Conservation (phyloP, 2,797 vertebrate genomes). For the Platyrinchus mystaceus region DNA sequence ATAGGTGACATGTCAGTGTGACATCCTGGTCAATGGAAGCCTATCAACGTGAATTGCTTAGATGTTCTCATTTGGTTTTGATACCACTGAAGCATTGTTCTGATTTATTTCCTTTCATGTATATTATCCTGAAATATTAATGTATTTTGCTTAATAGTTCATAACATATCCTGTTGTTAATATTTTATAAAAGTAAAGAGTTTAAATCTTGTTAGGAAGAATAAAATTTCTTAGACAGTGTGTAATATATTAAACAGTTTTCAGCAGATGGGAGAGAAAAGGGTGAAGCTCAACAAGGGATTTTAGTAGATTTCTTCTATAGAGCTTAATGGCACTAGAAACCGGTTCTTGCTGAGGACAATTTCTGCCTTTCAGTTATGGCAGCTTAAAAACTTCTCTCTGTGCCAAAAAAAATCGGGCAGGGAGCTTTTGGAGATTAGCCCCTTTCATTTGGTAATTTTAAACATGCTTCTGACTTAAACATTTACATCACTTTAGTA, state of each 20-base stretch:
- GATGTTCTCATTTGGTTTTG: not conserved
- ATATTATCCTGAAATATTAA: conserved; percentile 10
- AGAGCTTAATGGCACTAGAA: not conserved
- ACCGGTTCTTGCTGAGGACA: not conserved
- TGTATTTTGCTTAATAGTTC: conserved; percentile 16
- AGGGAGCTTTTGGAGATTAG: conserved; percentile 37
- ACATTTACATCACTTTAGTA: conserved; percentile 59
- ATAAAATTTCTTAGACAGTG: conserved; percentile 3
- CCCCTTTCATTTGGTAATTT: conserved; percentile 61
- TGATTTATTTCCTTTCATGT: not conserved
- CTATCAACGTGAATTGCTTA: not conserved
- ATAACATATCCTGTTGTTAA: not conserved
- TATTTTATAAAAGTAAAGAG: conserved; percentile 20
- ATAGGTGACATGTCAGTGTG: not conserved
- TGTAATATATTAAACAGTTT: conserved; percentile 5
- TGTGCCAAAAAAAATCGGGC: not conserved
- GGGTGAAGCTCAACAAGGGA: not conserved
- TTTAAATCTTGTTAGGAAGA: conserved; percentile 22
- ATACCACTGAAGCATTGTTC: not conserved
- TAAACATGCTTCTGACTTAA: conserved; percentile 45
- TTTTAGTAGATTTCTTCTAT: conserved; percentile 18
- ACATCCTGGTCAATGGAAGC: not conserved
- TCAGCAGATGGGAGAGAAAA: not conserved
- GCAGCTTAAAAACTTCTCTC: conserved; percentile 37
- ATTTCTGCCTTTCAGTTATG: conserved; percentile 46